Conservation (phyloP, 2,888 invertebrate genomes). For the Catonia carolina region DNA sequence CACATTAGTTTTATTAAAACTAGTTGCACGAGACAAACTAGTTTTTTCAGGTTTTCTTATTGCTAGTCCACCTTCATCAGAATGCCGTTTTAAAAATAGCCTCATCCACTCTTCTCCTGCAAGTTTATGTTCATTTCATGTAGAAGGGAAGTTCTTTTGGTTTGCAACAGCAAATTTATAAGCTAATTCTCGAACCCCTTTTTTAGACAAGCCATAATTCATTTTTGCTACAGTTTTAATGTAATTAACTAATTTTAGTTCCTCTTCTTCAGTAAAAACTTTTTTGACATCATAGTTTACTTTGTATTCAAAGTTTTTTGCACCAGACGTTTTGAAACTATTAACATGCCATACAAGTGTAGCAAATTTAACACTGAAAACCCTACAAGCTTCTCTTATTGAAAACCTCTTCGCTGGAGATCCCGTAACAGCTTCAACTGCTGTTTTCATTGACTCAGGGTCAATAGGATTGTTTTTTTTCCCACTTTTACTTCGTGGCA, state of each 20-base stretch:
- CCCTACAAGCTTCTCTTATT: no score
- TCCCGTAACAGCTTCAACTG: conserved; percentile 12
- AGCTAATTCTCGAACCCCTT: conserved; percentile 11
- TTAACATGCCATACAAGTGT: conserved; percentile 1
- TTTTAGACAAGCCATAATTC: conserved; percentile 18
- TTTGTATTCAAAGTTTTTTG: conserved; percentile 5
- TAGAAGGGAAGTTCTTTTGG: background rate
- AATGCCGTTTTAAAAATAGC: conserved; percentile 4
- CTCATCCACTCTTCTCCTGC: conserved; percentile 18
- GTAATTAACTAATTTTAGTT: conserved; percentile 10
- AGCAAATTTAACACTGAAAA: no score
- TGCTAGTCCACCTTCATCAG: conserved; percentile 4
- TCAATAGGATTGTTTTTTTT: conserved; percentile 12
- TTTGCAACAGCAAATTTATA: no score
- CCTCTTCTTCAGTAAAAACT: conserved; percentile 17
- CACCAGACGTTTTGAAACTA: conserved; percentile 2
- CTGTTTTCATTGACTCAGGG: conserved; percentile 16
- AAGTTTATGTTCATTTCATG: conserved; percentile 8
- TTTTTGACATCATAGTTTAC: conserved; percentile 15
- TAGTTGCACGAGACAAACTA: conserved; percentile 8
- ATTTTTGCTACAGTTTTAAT: conserved; percentile 18
- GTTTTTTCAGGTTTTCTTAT: conserved; percentile 13
- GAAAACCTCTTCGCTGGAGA: conserved; percentile 8
- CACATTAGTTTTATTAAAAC: conserved; percentile 16
- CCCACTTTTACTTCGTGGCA: conserved; percentile 18